Evolutionary conservation across 1,140 invertebrate species (phyloP).

Genomic region (Euwallacea similis): DNA sequence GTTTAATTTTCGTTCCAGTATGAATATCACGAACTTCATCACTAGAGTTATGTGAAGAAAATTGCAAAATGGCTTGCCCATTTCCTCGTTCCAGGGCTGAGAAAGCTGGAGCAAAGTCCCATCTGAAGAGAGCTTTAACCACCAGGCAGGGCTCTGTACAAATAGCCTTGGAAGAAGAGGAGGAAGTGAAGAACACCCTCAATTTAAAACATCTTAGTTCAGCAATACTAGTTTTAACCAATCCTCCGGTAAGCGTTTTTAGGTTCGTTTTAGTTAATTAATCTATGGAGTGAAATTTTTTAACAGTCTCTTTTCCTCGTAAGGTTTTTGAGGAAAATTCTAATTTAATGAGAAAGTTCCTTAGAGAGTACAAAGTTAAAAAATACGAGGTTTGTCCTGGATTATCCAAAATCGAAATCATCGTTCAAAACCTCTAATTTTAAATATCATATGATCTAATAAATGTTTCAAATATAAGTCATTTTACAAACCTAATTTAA

Average conservation of each 20-base stretch:
- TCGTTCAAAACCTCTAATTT: neutral
- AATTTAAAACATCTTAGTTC: constrained; percentile 62
- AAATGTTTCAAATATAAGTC: too few species aligned
- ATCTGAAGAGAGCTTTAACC: constrained; percentile 48
- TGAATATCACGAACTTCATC: too few species aligned
- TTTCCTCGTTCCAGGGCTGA: constrained; percentile 42
- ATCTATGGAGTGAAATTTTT: neutral
- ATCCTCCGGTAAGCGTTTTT: constrained; percentile 58
- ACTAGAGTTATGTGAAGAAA: too few species aligned
- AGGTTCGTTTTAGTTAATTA: too few species aligned
- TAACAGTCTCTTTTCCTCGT: neutral
- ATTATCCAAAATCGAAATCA: neutral
- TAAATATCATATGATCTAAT: too few species aligned
- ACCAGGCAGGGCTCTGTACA: constrained; percentile 58
- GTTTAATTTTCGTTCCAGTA: too few species aligned
- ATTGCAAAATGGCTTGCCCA: constrained; percentile 44
- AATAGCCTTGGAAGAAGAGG: constrained; percentile 56
- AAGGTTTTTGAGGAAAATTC: neutral
- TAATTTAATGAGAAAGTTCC: neutral
- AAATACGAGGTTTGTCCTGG: neutral
- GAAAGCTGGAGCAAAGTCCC: constrained; percentile 41
- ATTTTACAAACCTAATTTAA: too few species aligned
- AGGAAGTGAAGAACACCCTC: constrained; percentile 59
- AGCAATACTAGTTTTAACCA: constrained; percentile 60
- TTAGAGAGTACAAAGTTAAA: too few species aligned